Evolutionary conservation across 2,888 invertebrate genomes (phyloP), one percentile per base, ranked within the genome.

Genomic region (Auanema sp.): DNA sequence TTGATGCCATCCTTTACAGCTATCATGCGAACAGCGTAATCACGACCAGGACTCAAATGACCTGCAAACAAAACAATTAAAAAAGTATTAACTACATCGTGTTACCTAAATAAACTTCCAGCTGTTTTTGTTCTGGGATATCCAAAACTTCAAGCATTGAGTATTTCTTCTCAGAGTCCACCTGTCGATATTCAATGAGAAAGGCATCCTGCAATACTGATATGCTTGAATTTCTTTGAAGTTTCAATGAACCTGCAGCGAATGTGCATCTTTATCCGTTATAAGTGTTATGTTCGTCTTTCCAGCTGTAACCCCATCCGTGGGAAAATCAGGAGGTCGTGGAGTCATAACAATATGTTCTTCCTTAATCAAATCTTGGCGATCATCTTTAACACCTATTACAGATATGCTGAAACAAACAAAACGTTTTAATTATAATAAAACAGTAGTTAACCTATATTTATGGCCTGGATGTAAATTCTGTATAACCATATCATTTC

Each of bases 341-440:
- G 81, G 81, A 51, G 80, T 79, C 80, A 81, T 80, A 3, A 72
- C 60, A 6, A 81, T 67, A 2, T 75, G 68, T 61, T 82, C 80
- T 59, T 82, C 81, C 53, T 79, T 77, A 64, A 82, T 80, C 42
- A 75, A 56, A 10, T 68, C 71, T 8, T 75, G 72, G 44, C 75
- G 68, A 10, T 71, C 79, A 33, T 70, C 79, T 21, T 71, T 67
- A 25, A 76, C 70, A n/a, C 82, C 82, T 57, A 77, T 60, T 10
- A 82, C 73, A 10, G 79, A 73, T 25, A 82, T 71, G 47, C 76
- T 79, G 65, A 65, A 69, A 21, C 42, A 12, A 16, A 47, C 16
- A 21, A 18, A 18, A 18, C 23, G n/a, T 16, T 56, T n/a, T 10
- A 56, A 8, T n/a, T 40, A n/a, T 56, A 42, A 14, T 56, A 24